phyloP scores from a whole-genome alignment of 2,888 invertebrate genomes.

The Lathronympha strigana region DNA sequence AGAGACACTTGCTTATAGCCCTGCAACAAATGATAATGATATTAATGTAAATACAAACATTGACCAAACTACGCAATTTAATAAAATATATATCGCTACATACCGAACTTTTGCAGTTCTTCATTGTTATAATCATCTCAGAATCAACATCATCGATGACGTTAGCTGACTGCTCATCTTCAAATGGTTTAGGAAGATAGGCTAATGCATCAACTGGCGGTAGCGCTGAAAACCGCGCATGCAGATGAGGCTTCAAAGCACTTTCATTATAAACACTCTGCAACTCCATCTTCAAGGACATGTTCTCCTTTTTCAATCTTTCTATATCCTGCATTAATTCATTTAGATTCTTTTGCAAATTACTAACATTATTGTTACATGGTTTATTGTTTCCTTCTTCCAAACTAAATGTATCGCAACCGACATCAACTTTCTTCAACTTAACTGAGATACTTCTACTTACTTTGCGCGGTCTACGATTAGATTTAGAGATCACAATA shows the following conservation, averaged over 20 bases:
- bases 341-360: conserved; percentile 56
- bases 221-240: conserved; percentile 38
- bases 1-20: conserved; percentile 68
- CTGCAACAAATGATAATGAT: conserved; percentile 53
- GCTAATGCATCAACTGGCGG: conserved; percentile 45
- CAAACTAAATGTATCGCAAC: conserved; percentile 53
- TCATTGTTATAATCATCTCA: conserved; percentile 77
- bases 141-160: conserved; percentile 62
- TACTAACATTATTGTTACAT: conserved; percentile 54
- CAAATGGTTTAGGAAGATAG: conserved; percentile 58
- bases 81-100: not conserved
- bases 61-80: not conserved
- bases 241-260: conserved; percentile 49
- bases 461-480: conserved; percentile 43
- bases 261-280: conserved; percentile 54
- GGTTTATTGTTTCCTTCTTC: conserved; percentile 50
- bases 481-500: not conserved
- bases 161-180: conserved; percentile 47
- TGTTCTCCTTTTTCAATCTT: conserved; percentile 62
- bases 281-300: conserved; percentile 62
- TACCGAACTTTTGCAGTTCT: conserved; percentile 71
- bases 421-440: conserved; percentile 53
- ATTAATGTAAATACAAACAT: not conserved
- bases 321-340: conserved; percentile 63
- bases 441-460: conserved; percentile 54